Percentiles rank a stretch among this genome's conserved stretches.
phyloP scores from a whole-genome alignment of 2,888 invertebrate genomes.

The Slavum lentiscoides region DNA sequence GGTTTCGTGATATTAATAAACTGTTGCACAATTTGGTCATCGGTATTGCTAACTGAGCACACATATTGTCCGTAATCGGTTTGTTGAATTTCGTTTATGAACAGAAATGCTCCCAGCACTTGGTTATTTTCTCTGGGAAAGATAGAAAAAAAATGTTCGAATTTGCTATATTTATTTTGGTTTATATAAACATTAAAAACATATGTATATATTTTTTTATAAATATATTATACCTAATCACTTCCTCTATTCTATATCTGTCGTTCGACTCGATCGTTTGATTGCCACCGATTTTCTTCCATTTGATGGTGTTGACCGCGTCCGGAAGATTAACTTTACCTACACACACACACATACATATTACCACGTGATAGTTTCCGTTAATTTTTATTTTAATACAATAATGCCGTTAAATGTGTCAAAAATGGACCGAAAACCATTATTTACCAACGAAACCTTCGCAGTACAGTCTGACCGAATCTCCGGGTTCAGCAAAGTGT shows the following conservation, averaged over 20 bases:
- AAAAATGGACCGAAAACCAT: background rate
- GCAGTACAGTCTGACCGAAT: constrained; percentile 71
- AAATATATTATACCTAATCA: constrained; percentile 60
- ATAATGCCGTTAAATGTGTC: no score
- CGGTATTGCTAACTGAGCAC: constrained; percentile 69
- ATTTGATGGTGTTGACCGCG: constrained; percentile 72
- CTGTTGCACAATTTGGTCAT: constrained; percentile 59
- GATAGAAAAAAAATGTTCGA: constrained; percentile 1
- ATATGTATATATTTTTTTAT: background rate
- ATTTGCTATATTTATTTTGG: background rate
- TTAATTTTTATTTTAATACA: no score
- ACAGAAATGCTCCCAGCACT: constrained; percentile 73
- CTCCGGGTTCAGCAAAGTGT: constrained; percentile 67
- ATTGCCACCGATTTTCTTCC: constrained; percentile 69
- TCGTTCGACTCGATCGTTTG: constrained; percentile 59
- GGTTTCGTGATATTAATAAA: constrained; percentile 36
- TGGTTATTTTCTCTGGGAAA: constrained; percentile 68
- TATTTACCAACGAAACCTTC: constrained; percentile 76
- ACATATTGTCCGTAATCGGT: constrained; percentile 74
- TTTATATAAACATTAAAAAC: background rate
- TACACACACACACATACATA: constrained; percentile 58
- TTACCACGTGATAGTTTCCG: no score
- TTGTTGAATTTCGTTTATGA: constrained; percentile 65
- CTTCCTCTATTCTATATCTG: constrained; percentile 61
- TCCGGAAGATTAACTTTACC: constrained; percentile 73